Percentiles rank a stretch among this genome's conserved stretches.
Evolutionary conservation across 2,797 vertebrate genomes (phyloP).

Genomic region (Hydrolagus colliei): DNA sequence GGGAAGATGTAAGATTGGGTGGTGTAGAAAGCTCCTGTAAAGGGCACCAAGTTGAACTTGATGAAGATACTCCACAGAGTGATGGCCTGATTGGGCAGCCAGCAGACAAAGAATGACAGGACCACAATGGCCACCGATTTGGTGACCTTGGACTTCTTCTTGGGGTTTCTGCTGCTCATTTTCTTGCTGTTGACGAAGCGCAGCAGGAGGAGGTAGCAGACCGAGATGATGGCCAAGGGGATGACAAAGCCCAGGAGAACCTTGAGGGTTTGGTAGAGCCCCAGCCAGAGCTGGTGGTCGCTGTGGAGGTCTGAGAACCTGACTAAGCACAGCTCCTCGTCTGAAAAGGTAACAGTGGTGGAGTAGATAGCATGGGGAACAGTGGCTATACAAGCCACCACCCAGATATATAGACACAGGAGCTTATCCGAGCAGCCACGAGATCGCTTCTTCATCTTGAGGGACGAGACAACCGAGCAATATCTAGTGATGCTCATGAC

Average conservation of each 20-base stretch:
- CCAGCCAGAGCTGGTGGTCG: conserved; percentile 63
- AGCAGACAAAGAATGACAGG: conserved; percentile 68
- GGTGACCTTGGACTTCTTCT: conserved; percentile 60
- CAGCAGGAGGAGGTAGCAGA: conserved; percentile 59
- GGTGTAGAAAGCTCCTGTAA: conserved; percentile 66
- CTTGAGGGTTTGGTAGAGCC: conserved; percentile 62
- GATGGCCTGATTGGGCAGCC: conserved; percentile 70
- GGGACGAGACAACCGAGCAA: conserved; percentile 50
- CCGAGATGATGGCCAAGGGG: conserved; percentile 54
- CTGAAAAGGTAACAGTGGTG: conserved; percentile 60
- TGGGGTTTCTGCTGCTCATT: conserved; percentile 46
- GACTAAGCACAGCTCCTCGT: conserved; percentile 60
- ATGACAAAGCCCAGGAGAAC: conserved; percentile 59
- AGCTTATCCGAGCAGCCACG: conserved; percentile 52
- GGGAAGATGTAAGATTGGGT: conserved; percentile 66
- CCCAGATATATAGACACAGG: conserved; percentile 59
- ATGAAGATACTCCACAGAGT: conserved; percentile 68
- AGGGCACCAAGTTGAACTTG: conserved; percentile 66
- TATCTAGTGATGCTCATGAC: conserved; percentile 64
- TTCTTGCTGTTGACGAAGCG: conserved; percentile 58
- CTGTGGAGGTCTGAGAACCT: conserved; percentile 58
- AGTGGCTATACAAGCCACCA: conserved; percentile 54
- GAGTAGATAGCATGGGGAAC: conserved; percentile 64
- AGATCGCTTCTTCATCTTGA: conserved; percentile 54
- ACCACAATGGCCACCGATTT: conserved; percentile 64